phyloP scores from a whole-genome alignment of 2,113 vertebrate genomes.

The Lucifuga dentata region DNA sequence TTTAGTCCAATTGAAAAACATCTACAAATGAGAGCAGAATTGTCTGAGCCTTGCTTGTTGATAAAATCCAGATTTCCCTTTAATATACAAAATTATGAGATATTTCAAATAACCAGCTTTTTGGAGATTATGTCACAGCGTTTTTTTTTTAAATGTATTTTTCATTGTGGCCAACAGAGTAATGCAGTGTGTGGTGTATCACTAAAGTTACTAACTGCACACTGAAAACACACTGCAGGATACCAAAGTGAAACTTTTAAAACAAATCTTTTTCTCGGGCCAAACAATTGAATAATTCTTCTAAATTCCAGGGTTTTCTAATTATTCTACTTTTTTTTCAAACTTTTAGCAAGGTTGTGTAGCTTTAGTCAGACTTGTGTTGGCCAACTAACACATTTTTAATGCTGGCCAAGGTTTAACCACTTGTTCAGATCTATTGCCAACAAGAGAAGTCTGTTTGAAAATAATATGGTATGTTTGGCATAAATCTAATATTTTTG shows the following conservation, averaged over 20 bases:
- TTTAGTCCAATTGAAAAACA: too few relatives aligned
- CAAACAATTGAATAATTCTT: too few relatives aligned
- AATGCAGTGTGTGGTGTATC: not conserved
- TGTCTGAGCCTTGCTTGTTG: not conserved
- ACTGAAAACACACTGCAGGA: not conserved
- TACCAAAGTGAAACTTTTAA: too few relatives aligned
- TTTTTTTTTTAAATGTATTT: conserved; percentile 7
- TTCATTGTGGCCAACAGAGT: not conserved
- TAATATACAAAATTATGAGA: conserved; percentile 8
- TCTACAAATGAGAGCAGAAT: too few relatives aligned
- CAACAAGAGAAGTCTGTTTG: not conserved
- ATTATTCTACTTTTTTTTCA: not conserved
- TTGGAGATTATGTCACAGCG: not conserved
- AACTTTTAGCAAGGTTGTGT: not conserved
- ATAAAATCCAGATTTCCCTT: not conserved
- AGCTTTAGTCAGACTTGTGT: not conserved
- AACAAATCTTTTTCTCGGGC: too few relatives aligned
- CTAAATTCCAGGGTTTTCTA: not conserved
- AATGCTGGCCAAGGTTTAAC: not conserved
- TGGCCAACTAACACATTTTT: not conserved
- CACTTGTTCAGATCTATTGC: not conserved
- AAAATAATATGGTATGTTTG: not conserved
- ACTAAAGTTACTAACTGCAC: conserved; percentile 5
- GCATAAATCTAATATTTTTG: not conserved
- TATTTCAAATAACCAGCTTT: conserved; percentile 9